Percentiles rank a stretch among this genome's conserved stretches.
Conservation (phyloP, 1,140 invertebrate species). For the Drosophila tani region DNA sequence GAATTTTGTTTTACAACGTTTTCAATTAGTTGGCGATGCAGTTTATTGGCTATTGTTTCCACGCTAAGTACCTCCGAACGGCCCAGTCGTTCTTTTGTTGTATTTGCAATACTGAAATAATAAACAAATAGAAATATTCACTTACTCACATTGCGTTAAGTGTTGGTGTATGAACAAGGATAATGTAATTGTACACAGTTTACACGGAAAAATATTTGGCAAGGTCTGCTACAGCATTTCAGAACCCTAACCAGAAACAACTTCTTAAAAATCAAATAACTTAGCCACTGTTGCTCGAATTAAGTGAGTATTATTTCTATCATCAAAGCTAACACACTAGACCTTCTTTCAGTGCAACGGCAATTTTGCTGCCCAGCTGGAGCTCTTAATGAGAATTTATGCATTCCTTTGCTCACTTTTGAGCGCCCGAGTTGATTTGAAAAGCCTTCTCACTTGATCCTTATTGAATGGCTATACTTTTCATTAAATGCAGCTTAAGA, state of each 20-base stretch:
- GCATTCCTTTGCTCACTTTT: slow-evolving; percentile 16
- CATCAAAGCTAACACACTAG: no score
- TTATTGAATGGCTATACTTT: slow-evolving; percentile 31
- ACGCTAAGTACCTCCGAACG: slow-evolving; percentile 62
- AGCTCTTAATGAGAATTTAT: slow-evolving; percentile 10
- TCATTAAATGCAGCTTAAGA: slow-evolving; percentile 24
- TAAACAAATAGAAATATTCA: slow-evolving; percentile 45
- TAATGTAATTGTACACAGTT: neutral
- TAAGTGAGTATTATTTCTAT: no score
- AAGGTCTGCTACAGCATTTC: neutral
- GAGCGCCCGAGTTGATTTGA: slow-evolving; percentile 26
- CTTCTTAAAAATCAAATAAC: neutral
- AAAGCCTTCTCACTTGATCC: slow-evolving; percentile 11
- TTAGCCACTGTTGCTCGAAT: no score
- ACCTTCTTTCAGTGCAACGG: neutral
- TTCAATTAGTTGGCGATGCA: slow-evolving; percentile 77
- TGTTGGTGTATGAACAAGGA: neutral
- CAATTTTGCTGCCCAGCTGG: slow-evolving; percentile 1
- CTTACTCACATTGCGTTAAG: slow-evolving; percentile 19
- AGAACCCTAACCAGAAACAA: neutral
- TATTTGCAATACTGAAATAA: slow-evolving; percentile 55
- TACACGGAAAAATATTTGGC: neutral
- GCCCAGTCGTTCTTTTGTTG: slow-evolving; percentile 43
- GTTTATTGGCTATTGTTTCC: slow-evolving; percentile 81
- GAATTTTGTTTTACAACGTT: slow-evolving; percentile 75